phyloP scores from a whole-genome alignment of 2,113 vertebrate species.

The Prunella fulvescens region DNA sequence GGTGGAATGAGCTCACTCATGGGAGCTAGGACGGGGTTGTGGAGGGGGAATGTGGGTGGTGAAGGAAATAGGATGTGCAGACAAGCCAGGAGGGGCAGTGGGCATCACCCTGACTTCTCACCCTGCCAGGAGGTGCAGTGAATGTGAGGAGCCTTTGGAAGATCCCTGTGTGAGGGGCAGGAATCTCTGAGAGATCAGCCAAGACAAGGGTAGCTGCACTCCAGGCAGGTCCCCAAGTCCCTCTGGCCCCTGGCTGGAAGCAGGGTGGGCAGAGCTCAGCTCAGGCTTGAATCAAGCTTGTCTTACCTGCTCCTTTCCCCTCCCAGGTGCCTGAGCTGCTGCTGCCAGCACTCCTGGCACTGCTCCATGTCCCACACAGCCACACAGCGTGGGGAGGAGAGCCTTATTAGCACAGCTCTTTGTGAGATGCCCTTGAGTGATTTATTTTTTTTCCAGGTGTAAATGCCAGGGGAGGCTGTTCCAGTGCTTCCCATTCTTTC shows the following conservation, averaged over 20 bases:
- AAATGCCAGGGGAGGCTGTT: slow-evolving; percentile 55
- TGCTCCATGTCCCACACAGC: neutral
- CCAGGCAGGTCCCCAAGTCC: neutral
- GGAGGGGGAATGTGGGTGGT: neutral
- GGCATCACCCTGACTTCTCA: neutral
- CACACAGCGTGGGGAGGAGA: neutral
- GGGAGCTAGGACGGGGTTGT: rapidly evolving
- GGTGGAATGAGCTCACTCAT: neutral
- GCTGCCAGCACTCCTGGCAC: neutral
- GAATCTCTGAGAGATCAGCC: neutral
- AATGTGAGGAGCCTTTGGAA: neutral
- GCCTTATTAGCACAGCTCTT: slow-evolving; percentile 44
- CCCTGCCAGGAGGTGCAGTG: neutral
- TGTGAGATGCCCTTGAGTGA: slow-evolving; percentile 50
- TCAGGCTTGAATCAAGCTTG: neutral
- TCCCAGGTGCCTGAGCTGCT: neutral
- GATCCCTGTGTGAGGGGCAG: rapidly evolving
- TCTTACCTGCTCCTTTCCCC: neutral
- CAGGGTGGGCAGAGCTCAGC: neutral
- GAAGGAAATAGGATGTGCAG: neutral
- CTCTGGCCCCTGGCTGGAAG: neutral
- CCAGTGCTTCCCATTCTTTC: slow-evolving; percentile 42
- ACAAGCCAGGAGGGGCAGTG: neutral
- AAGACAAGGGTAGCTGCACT: neutral
- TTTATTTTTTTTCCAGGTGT: slow-evolving; percentile 40